Conservation (phyloP, 2,113 vertebrate genomes). For the Platanista minor region DNA sequence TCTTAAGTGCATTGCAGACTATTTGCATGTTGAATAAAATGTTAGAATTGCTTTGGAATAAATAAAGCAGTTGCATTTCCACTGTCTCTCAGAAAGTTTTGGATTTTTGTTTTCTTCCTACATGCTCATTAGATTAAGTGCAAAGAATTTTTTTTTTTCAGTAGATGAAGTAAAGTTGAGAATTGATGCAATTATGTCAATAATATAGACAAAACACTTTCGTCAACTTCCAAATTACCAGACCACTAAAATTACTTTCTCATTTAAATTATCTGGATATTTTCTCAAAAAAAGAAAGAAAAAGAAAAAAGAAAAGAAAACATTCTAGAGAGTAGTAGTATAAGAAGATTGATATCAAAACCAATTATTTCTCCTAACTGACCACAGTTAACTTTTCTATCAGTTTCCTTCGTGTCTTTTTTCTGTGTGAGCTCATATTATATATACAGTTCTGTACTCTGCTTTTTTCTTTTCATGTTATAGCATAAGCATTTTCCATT, state of each 20-base stretch:
- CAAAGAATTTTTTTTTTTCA: neutral
- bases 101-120: neutral
- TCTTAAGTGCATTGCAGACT: neutral
- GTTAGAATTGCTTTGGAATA: neutral
- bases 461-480: neutral
- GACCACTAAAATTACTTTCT: constrained; percentile 10
- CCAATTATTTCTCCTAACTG: neutral
- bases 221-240: neutral
- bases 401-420: neutral
- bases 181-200: neutral
- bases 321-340: neutral
- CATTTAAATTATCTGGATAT: neutral
- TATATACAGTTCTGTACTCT: neutral
- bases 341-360: neutral
- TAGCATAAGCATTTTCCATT: neutral
- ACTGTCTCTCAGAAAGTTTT: neutral
- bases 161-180: neutral
- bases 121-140: neutral
- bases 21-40: constrained; percentile 8
- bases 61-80: constrained; percentile 18
- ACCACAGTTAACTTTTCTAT: neutral
- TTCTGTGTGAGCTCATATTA: neutral
- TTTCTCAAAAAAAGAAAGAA: neutral
- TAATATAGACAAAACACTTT: neutral
- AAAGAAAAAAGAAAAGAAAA: neutral